Percentiles rank a stretch among this genome's conserved stretches.
Evolutionary conservation across 2,888 invertebrate genomes (phyloP).

Genomic region (Pseudeuparius sepicola): DNA sequence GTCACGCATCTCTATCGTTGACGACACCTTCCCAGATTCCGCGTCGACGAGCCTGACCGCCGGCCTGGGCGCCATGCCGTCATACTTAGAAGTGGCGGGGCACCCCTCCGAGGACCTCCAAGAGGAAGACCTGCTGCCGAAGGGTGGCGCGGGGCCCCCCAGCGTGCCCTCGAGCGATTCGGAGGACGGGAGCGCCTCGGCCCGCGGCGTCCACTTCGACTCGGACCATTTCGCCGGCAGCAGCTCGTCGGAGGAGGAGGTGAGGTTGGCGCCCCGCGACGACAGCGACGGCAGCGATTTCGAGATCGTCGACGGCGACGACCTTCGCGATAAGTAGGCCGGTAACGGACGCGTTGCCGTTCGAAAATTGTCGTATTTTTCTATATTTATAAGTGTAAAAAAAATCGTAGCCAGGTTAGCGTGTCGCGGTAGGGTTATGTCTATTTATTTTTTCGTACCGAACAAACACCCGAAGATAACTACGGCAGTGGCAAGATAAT

Average conservation of each 20-base stretch:
- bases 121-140: slow-evolving; percentile 35
- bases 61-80: slow-evolving; percentile 36
- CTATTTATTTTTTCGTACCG: too few relatives aligned
- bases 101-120: slow-evolving; percentile 32
- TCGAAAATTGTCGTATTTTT: too few relatives aligned
- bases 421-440: slow-evolving; percentile 17
- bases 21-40: slow-evolving; percentile 34
- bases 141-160: slow-evolving; percentile 21
- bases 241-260: slow-evolving; percentile 38
- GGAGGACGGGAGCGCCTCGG: slow-evolving; percentile 25
- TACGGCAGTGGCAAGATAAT: too few relatives aligned
- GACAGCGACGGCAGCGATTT: slow-evolving; percentile 36
- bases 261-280: too few relatives aligned
- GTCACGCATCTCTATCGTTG: too few relatives aligned
- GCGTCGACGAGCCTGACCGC: slow-evolving; percentile 34
- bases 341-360: too few relatives aligned
- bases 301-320: slow-evolving; percentile 35
- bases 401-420: too few relatives aligned
- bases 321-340: too few relatives aligned
- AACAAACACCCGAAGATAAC: too few relatives aligned
- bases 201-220: slow-evolving; percentile 38
- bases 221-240: slow-evolving; percentile 38
- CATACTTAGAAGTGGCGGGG: slow-evolving; percentile 34
- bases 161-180: slow-evolving; percentile 35
- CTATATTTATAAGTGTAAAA: too few relatives aligned